A percentile compares a stretch with the other conserved stretches of the same genome.
These are phyloP conservation scores for Lycaena phlaeas DNA, from an alignment of 2,888 invertebrate species.

Conservation along the genomic window DNA sequence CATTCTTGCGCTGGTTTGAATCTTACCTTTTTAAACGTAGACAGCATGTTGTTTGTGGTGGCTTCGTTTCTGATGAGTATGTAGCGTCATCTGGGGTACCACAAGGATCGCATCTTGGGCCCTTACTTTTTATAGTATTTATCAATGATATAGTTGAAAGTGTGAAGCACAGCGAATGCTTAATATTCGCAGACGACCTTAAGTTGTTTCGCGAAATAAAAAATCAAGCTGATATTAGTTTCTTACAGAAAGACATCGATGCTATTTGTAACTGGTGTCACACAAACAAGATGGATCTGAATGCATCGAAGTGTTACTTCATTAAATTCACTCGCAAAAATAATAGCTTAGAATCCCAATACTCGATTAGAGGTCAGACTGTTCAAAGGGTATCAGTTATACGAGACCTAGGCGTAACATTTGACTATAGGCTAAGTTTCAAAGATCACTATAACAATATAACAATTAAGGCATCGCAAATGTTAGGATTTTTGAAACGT, in stretches of 20 bases:
- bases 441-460: not conserved
- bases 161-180: not conserved
- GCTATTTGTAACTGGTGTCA: not conserved
- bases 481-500: no score
- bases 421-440: not conserved
- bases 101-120: not conserved
- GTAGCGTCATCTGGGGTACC: no score
- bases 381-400: not conserved
- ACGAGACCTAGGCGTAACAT: not conserved
- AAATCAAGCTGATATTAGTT: not conserved
- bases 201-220: not conserved
- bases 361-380: not conserved
- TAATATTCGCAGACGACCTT: not conserved
- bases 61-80: no score
- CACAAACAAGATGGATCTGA: not conserved
- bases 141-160: constrained; percentile 1
- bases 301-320: not conserved
- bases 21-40: not conserved
- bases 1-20: not conserved
- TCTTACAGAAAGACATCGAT: not conserved
- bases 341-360: not conserved
- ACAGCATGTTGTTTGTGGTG: no score
- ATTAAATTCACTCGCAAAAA: constrained; percentile 1
- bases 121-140: not conserved
- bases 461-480: not conserved